These are phyloP conservation scores for Terrapene triunguis DNA, from an alignment of 2,113 vertebrate genomes.

Conservation along the genomic window DNA sequence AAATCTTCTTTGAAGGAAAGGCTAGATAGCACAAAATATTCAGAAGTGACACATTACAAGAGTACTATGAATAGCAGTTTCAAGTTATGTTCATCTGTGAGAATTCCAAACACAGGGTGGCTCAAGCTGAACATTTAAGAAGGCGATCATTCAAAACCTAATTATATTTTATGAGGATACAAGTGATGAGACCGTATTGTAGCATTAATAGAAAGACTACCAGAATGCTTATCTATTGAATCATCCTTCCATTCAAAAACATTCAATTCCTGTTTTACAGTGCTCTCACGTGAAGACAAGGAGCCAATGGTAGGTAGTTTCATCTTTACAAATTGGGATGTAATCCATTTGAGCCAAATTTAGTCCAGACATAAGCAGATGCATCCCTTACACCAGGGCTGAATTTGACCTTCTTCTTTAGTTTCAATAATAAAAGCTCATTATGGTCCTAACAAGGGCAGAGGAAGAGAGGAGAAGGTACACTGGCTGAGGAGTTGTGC, in stretches of 20 bases:
- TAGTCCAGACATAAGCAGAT: background rate
- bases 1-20: background rate
- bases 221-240: background rate
- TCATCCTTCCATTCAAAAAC: background rate
- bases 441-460: background rate
- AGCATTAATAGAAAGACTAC: background rate
- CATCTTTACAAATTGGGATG: background rate
- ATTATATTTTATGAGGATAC: background rate
- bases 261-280: background rate
- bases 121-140: background rate
- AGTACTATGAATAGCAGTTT: background rate
- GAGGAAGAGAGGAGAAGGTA: background rate
- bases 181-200: background rate
- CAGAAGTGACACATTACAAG: background rate
- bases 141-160: conserved; percentile 2
- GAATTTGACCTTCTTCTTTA: background rate
- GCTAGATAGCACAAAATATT: background rate
- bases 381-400: background rate
- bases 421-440: background rate
- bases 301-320: background rate
- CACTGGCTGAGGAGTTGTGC: background rate
- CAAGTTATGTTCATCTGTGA: background rate
- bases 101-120: background rate
- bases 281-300: background rate
- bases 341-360: background rate